These are phyloP conservation scores for Agriopis aurantiaria DNA, from an alignment of 2,888 invertebrate species.

Conservation along the genomic window DNA sequence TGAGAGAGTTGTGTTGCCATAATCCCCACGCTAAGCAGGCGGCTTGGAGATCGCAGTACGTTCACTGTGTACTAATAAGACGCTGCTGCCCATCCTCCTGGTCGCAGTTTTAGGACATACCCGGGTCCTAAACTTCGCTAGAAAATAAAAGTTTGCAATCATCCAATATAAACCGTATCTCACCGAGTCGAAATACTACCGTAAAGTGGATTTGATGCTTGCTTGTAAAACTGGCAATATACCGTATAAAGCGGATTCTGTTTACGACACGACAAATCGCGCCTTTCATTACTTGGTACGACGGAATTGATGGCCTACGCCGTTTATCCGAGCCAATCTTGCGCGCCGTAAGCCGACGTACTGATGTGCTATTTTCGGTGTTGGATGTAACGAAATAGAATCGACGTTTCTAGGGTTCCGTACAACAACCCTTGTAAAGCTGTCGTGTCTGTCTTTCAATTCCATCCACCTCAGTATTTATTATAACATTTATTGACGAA, in stretches of 20 bases:
- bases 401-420: constrained; percentile 4
- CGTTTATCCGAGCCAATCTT: constrained; percentile 79
- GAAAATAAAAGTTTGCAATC: constrained; percentile 19
- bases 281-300: constrained; percentile 70
- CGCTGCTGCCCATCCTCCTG: too few relatives aligned
- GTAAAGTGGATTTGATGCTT: constrained; percentile 67
- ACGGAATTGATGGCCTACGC: constrained; percentile 74
- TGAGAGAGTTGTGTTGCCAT: too few relatives aligned
- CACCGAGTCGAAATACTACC: constrained; percentile 41
- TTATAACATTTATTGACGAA: too few relatives aligned
- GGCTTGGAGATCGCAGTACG: too few relatives aligned
- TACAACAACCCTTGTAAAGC: neutral
- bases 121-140: neutral
- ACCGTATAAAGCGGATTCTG: constrained; percentile 80
- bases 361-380: constrained; percentile 36
- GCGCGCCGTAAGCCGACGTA: constrained; percentile 51
- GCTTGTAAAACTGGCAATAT: constrained; percentile 77
- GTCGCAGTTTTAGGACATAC: too few relatives aligned
- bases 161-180: constrained; percentile 31
- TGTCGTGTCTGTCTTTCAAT: neutral
- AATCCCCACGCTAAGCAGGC: too few relatives aligned
- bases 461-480: too few relatives aligned
- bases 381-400: constrained; percentile 18
- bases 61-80: too few relatives aligned
- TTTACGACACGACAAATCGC: constrained; percentile 83